Evolutionary conservation across 2,888 invertebrate genomes (phyloP), one percentile per base, ranked within the genome.

Genomic region (Neoaliturus tenellus): DNA sequence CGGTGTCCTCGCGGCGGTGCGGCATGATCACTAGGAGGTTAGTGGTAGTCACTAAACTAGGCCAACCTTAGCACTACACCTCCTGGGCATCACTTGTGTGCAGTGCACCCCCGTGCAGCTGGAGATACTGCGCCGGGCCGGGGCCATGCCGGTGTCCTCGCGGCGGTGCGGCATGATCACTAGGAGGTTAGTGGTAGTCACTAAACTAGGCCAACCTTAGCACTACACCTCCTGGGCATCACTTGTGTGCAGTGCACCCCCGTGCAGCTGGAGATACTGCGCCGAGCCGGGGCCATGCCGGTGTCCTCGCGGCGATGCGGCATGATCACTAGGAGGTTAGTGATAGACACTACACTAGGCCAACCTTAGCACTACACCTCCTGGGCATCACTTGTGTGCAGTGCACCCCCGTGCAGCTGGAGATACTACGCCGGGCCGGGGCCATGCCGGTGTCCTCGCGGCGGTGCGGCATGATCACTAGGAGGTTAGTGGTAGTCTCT

Each of bases 81-180:
- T n/a, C 0, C 92, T 99, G 83, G 99, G 98, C 83, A 98, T 94
- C 88, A 96, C 95, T 0, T 96, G 96, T 89, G 95, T 96, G 12
- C 96, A 95, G 89, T 99, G 99, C 90, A 99, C 99, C 0, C 99
- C 99, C 0, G 98, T 98, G 0, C 99, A 99, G 91, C 90, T 99
- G 88, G 99, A 99, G 91, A 97, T 98, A 87, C 91, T 99, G 48
- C 92, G 99, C 71, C 91, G 98, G 33, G 98, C 98, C 2, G 98
- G 98, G 0, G 98, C 98, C 0, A 98, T 98, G 98, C 98, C 98
- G 0, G 97, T 97, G 12, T 98, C 98, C 8, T 98, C 98, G 0
- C 92, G 98, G 82, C 93, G 98, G 87, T 99, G 98, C 90, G 98
- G 97, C 12, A 96, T 97, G 97, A 96, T 96, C 88, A 93, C 93